A percentile compares a stretch with the other conserved stretches of the same genome.
phyloP scores from a whole-genome alignment of 2,797 vertebrate genomes.

The Danio jaintianensis region DNA sequence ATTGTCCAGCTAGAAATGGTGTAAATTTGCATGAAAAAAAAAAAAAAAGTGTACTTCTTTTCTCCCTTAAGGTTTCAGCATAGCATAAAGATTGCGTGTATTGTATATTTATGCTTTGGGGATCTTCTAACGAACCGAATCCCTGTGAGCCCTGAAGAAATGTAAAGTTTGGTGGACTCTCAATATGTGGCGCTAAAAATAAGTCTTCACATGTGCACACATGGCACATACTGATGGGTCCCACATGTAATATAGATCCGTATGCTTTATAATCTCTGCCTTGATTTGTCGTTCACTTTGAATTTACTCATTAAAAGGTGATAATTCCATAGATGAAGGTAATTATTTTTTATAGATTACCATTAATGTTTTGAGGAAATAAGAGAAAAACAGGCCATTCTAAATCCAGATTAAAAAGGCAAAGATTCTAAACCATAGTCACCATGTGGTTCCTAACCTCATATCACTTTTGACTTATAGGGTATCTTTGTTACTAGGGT shows the following conservation, averaged over 20 bases:
- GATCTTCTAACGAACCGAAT: slow-evolving; percentile 44
- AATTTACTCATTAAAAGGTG: neutral
- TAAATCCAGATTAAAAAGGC: slow-evolving; percentile 73
- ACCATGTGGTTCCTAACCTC: slow-evolving; percentile 95
- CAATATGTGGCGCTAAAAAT: slow-evolving; percentile 52
- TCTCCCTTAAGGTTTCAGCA: slow-evolving; percentile 25
- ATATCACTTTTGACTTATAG: slow-evolving; percentile 99
- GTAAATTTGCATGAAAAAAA: slow-evolving; percentile 9
- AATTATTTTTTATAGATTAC: neutral
- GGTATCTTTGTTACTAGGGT: slow-evolving; percentile 99
- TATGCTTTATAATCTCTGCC: slow-evolving; percentile 87
- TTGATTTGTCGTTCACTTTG: slow-evolving; percentile 66
- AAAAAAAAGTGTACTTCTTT: slow-evolving; percentile 10
- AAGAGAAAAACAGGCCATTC: slow-evolving; percentile 1
- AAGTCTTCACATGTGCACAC: slow-evolving; percentile 34
- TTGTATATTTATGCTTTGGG: slow-evolving; percentile 44
- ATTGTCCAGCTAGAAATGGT: slow-evolving; percentile 19
- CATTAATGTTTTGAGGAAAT: neutral
- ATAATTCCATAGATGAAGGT: neutral
- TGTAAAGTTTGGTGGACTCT: slow-evolving; percentile 55
- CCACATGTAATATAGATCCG: slow-evolving; percentile 56
- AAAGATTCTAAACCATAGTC: slow-evolving; percentile 87
- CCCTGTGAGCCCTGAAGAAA: slow-evolving; percentile 43
- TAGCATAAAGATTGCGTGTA: slow-evolving; percentile 41
- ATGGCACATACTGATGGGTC: slow-evolving; percentile 56